phyloP scores from a whole-genome alignment of 2,888 invertebrate genomes.

The Deilephila porcellus region DNA sequence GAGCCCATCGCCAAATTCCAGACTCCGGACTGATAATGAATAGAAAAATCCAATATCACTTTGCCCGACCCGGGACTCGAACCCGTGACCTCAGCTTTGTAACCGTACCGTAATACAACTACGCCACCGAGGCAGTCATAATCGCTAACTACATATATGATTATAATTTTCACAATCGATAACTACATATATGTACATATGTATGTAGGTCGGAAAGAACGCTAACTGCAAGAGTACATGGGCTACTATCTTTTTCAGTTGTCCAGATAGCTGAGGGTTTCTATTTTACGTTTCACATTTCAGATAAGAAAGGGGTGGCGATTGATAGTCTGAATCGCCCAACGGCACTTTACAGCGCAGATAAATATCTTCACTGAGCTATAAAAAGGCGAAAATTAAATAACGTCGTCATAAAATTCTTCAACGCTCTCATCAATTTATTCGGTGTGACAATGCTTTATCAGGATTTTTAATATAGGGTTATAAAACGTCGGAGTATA shows the following conservation, averaged over 20 bases:
- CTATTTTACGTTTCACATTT: not conserved
- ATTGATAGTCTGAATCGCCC: constrained; percentile 10
- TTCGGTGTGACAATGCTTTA: constrained; percentile 14
- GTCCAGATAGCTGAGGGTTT: not conserved
- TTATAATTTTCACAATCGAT: too few relatives aligned
- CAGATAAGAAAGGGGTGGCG: constrained; percentile 1
- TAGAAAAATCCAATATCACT: too few relatives aligned
- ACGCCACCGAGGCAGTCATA: too few relatives aligned
- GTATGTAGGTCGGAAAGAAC: too few relatives aligned
- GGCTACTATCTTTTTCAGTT: not conserved
- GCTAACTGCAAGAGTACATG: too few relatives aligned
- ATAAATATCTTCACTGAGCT: not conserved
- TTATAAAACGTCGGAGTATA: not conserved
- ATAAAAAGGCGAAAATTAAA: constrained; percentile 23
- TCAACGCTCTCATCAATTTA: constrained; percentile 19
- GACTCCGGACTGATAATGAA: too few relatives aligned
- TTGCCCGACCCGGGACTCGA: too few relatives aligned
- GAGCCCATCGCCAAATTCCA: too few relatives aligned
- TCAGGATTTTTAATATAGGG: constrained; percentile 8
- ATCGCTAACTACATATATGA: too few relatives aligned
- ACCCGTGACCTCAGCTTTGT: too few relatives aligned
- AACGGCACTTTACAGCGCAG: not conserved
- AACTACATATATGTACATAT: too few relatives aligned
- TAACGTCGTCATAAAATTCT: constrained; percentile 12
- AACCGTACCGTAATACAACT: too few relatives aligned